Percentiles rank a stretch among this genome's conserved stretches.
phyloP scores from a whole-genome alignment of 2,888 invertebrate species.

The Pomacea canaliculata region DNA sequence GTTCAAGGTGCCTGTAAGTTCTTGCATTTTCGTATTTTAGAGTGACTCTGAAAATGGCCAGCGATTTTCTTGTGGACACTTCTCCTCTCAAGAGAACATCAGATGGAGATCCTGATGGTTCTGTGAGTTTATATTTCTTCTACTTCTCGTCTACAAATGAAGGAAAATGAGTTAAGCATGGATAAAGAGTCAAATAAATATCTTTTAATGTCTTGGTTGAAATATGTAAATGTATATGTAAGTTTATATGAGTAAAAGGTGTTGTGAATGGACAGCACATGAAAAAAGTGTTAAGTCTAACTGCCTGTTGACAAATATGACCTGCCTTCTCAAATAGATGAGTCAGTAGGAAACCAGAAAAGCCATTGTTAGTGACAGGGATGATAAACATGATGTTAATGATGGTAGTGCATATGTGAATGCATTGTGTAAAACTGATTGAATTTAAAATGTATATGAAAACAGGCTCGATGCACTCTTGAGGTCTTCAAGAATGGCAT shows the following conservation, averaged over 20 bases:
- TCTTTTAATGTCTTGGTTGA: too few relatives aligned
- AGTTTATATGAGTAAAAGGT: too few relatives aligned
- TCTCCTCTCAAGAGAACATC: slow-evolving; percentile 11
- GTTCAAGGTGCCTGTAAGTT: too few relatives aligned
- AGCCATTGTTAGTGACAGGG: neutral
- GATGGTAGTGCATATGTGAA: neutral
- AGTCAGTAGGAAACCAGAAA: neutral
- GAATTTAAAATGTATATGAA: neutral
- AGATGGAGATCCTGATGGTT: neutral
- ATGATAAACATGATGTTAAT: too few relatives aligned
- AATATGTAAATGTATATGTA: too few relatives aligned
- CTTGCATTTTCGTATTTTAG: neutral
- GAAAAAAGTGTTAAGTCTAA: too few relatives aligned
- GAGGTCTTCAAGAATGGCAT: slow-evolving; percentile 48
- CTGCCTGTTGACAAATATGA: neutral
- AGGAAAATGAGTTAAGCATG: too few relatives aligned
- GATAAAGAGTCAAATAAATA: too few relatives aligned
- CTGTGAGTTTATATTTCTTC: neutral
- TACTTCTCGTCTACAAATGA: too few relatives aligned
- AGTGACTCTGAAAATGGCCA: slow-evolving; percentile 13
- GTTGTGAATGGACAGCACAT: too few relatives aligned
- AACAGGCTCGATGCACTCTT: slow-evolving; percentile 35
- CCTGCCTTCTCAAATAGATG: neutral
- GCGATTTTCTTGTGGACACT: slow-evolving; percentile 6
- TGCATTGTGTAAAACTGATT: neutral